These are phyloP conservation scores for Parnassius apollo DNA, from an alignment of 2,888 invertebrate genomes.

Conservation along the genomic window DNA sequence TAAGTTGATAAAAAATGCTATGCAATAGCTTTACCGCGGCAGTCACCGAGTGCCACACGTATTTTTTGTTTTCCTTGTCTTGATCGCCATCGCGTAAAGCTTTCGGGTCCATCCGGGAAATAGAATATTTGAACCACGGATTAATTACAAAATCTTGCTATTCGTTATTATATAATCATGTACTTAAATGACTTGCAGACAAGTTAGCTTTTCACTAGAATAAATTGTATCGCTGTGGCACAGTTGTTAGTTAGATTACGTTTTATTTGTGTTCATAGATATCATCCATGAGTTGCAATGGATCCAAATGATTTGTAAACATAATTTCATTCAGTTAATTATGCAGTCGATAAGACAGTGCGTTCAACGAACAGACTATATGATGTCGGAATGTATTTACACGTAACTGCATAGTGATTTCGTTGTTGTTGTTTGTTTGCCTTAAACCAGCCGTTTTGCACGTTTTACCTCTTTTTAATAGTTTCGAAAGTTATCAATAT, in stretches of 20 bases:
- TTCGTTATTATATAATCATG: background rate
- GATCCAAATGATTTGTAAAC: conserved; percentile 47
- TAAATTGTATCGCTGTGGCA: background rate
- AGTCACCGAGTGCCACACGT: no score
- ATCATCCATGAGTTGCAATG: conserved; percentile 37
- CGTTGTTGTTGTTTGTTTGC: conserved; percentile 32
- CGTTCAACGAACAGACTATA: conserved; percentile 47
- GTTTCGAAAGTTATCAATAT: conserved; percentile 10
- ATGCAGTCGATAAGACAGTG: conserved; percentile 45
- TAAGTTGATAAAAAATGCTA: no score
- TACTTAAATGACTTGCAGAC: background rate
- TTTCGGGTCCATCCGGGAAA: conserved; percentile 41
- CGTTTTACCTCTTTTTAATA: background rate
- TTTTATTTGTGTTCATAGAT: conserved; percentile 31
- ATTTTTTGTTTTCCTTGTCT: conserved; percentile 38
- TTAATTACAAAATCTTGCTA: background rate
- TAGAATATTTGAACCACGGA: conserved; percentile 28
- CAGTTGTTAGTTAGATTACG: conserved; percentile 12
- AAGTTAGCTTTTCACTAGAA: background rate
- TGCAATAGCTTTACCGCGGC: no score
- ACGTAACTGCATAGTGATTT: conserved; percentile 45
- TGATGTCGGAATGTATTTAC: conserved; percentile 42
- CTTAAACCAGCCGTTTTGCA: background rate
- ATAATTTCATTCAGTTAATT: conserved; percentile 50
- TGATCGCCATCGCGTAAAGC: conserved; percentile 45